Base-by-base conservation (phyloP, 2,797 vertebrate genomes). In the Diplodus puntazzo region DNA sequence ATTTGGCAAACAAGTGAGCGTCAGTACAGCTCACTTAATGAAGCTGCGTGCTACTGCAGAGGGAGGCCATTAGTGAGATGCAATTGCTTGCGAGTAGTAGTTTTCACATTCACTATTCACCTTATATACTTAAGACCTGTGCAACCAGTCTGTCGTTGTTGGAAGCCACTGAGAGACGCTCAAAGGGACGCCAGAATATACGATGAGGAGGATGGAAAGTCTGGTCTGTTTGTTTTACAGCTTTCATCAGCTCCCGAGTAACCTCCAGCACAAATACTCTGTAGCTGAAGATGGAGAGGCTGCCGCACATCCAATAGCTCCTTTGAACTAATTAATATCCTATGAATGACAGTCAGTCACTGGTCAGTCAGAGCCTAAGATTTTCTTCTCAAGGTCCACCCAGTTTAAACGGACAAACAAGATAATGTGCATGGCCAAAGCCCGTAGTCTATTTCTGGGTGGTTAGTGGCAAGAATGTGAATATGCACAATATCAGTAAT, bases 321-420 rank as follows among this genome's bases (percentile, higher is more conserved):
- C 55, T 20, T 69, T 54, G 2, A 75, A 64, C 66, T 74, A 75
- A 82, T 79, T 79, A 64, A 63, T 73, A 63, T 64, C 30, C 53
- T 17, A 67, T 73, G 23, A 30, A 2, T 39, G 30, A 17, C 25
- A 67, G 30, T 55, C 39, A 52, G 34, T 14, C 59, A 48, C 18
- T 20, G 30, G 48, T 62, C 50, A 45, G 57, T n/a, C 3, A 42
- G 57, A 45, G 34, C 34, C 9, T 27, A 39, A 39, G 34, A 39
- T 6, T 39, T 55, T 34, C 2, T 13, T 23, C n/a, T 20, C 2
- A 17, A 63, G 20, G 18, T 25, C 25, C 27, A 55, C 13, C 14
- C 25, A 65, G 25, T 11, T 16, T 13, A 59, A 50, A 5, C 17
- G 18, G 5, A 30, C 21, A 34, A 53, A 11, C 17, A 46, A 43